A percentile compares a stretch with the other conserved stretches of the same genome.
These are phyloP conservation scores for Papilio protenor DNA, from an alignment of 2,888 invertebrate genomes.

Conservation along the genomic window DNA sequence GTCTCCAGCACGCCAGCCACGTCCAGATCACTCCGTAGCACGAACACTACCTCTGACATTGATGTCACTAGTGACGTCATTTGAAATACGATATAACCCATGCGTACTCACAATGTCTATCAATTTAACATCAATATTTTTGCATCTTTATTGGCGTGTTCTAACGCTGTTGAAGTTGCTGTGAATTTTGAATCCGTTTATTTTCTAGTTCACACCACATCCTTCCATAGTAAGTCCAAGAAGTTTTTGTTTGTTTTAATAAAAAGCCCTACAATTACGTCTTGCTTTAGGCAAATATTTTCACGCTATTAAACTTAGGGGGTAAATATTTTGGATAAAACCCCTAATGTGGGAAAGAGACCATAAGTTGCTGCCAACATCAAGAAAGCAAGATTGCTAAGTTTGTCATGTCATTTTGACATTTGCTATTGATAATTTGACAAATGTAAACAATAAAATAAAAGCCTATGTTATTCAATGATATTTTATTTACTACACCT, in stretches of 20 bases:
- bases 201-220: neutral
- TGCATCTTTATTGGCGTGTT: neutral
- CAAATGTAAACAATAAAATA: no score
- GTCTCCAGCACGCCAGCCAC: constrained; percentile 78
- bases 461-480: no score
- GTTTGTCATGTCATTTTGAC: no score
- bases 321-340: no score
- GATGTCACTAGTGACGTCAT: constrained; percentile 58
- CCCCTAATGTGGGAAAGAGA: no score
- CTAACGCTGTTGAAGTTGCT: neutral
- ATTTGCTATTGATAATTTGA: no score
- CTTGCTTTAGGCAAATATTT: no score
- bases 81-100: constrained; percentile 37
- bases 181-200: constrained; percentile 15
- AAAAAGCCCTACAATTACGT: no score
- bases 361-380: no score
- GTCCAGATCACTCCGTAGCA: constrained; percentile 74
- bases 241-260: neutral
- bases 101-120: constrained; percentile 22
- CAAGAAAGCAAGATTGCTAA: no score
- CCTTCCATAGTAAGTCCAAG: neutral
- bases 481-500: no score
- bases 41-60: constrained; percentile 63
- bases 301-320: no score
- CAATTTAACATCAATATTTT: neutral